A percentile compares a stretch with the other conserved stretches of the same genome.
phyloP scores from a whole-genome alignment of 2,888 invertebrate genomes.

The Steinernema carpocapsae region DNA sequence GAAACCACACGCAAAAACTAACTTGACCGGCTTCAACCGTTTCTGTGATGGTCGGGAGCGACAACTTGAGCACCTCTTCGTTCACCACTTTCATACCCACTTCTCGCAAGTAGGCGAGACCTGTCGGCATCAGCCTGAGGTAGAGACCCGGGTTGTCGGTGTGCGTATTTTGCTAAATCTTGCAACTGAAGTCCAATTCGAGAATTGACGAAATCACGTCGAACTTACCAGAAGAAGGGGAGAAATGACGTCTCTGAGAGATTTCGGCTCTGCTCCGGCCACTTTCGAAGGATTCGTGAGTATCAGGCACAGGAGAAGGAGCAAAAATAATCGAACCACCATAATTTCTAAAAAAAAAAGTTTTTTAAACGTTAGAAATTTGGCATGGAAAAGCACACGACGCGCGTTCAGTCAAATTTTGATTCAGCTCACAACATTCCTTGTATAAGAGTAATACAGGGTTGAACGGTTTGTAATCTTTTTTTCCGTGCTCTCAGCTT shows the following conservation, averaged over 20 bases:
- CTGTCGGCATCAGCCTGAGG: constrained; percentile 67
- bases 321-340: constrained; percentile 9
- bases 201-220: no score
- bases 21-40: constrained; percentile 66
- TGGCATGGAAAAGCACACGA: not conserved
- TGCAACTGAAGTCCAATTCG: not conserved
- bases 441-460: no score
- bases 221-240: constrained; percentile 25
- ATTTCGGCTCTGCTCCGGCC: constrained; percentile 8
- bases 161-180: constrained; percentile 65
- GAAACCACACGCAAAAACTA: constrained; percentile 12
- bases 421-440: no score
- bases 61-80: constrained; percentile 65
- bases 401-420: no score
- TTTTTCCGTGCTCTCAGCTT: no score
- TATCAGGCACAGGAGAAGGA: not conserved
- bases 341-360: constrained; percentile 1
- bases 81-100: constrained; percentile 69
- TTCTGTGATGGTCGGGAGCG: constrained; percentile 65
- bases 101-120: constrained; percentile 66
- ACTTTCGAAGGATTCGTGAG: not conserved
- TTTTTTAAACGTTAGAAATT: not conserved
- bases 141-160: constrained; percentile 66
- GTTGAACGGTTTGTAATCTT: no score
- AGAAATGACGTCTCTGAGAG: constrained; percentile 20